Evolutionary conservation across 2,888 invertebrate genomes (phyloP).

Genomic region (Epirrita christyi): DNA sequence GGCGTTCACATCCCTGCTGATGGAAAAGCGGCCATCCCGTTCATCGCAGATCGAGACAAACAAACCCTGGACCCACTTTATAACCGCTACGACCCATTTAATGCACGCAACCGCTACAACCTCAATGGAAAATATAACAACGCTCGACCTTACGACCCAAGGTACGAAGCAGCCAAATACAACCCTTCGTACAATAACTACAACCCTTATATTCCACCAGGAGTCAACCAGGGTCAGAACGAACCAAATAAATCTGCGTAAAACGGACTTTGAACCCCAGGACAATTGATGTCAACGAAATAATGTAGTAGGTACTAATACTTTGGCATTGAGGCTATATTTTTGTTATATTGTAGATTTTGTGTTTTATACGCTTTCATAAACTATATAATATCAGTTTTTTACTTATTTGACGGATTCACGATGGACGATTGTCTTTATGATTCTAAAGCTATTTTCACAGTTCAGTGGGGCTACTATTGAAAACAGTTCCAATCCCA

Average conservation of each 20-base stretch:
- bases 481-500: no score
- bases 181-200: constrained; percentile 46
- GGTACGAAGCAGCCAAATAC: constrained; percentile 47
- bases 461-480: no score
- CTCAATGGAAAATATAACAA: constrained; percentile 51
- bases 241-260: constrained; percentile 45
- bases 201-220: constrained; percentile 41
- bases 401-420: no score
- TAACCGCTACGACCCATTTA: constrained; percentile 57
- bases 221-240: constrained; percentile 26
- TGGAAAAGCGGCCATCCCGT: constrained; percentile 79
- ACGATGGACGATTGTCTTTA: no score
- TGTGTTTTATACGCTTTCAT: neutral
- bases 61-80: constrained; percentile 49
- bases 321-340: constrained; percentile 30
- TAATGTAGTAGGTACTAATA: neutral
- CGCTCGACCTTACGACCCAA: constrained; percentile 47
- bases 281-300: neutral
- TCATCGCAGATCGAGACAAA: constrained; percentile 51
- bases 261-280: constrained; percentile 2
- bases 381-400: neutral
- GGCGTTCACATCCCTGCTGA: constrained; percentile 87
- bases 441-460: no score
- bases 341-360: constrained; percentile 11
- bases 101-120: constrained; percentile 44